Evolutionary conservation across 2,888 invertebrate genomes (phyloP).

Genomic region (Petrolisthes cinctipes): DNA sequence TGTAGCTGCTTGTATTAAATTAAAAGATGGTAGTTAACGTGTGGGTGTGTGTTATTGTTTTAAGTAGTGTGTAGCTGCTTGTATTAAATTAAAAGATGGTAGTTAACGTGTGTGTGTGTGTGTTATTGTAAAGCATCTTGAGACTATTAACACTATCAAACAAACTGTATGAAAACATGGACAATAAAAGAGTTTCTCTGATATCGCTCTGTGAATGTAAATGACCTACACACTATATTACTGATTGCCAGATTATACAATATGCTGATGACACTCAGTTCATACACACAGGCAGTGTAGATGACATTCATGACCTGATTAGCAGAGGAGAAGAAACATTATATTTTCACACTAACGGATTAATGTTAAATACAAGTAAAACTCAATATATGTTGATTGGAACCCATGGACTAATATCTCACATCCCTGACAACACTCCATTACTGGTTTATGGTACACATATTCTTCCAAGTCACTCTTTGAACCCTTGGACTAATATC

Average conservation of each 20-base stretch:
- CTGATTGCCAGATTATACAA: neutral
- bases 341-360: constrained; percentile 11
- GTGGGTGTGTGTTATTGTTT: no score
- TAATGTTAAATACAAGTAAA: constrained; percentile 15
- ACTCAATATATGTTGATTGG: constrained; percentile 13
- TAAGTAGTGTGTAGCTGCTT: no score
- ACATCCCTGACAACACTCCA: neutral
- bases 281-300: constrained; percentile 5
- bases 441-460: neutral
- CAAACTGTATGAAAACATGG: neutral
- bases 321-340: neutral
- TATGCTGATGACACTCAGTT: constrained; percentile 29
- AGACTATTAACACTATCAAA: neutral
- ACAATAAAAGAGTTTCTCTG: neutral
- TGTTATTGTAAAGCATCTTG: neutral
- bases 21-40: no score
- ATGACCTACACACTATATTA: neutral
- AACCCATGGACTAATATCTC: constrained; percentile 2
- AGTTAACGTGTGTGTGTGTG: no score
- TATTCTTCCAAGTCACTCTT: neutral
- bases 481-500: no score
- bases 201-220: constrained; percentile 1
- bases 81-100: no score
- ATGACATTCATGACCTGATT: neutral
- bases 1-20: no score